phyloP scores from a whole-genome alignment of 2,888 invertebrate genomes.

The Leucophenga maculata region DNA sequence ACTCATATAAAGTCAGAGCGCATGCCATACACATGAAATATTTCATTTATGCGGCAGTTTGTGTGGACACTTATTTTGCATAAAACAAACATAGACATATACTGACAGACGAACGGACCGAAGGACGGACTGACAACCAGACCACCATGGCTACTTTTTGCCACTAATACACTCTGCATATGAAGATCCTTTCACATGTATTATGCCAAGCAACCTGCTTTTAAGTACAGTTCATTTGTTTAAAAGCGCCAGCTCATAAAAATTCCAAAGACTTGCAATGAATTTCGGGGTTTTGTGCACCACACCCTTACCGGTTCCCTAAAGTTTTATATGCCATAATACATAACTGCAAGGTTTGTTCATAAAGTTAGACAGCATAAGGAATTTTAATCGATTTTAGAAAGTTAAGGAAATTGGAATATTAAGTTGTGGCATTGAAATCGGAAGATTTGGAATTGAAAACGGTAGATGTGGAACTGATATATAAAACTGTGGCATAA shows the following conservation, averaged over 20 bases:
- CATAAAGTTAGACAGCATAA: too few species aligned
- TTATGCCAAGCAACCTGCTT: background rate
- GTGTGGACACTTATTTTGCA: conserved; percentile 9
- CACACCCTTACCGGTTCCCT: background rate
- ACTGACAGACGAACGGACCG: too few species aligned
- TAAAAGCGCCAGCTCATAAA: conserved; percentile 12
- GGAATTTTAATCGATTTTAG: too few species aligned
- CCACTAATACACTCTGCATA: too few species aligned
- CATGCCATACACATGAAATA: conserved; percentile 2
- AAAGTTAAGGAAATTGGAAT: too few species aligned
- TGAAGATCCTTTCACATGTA: too few species aligned
- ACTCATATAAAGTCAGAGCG: background rate
- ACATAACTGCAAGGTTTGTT: background rate
- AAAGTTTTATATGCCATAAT: background rate
- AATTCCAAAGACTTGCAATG: conserved; percentile 12
- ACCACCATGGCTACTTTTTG: too few species aligned
- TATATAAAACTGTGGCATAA: too few species aligned
- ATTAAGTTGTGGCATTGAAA: too few species aligned
- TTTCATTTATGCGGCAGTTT: conserved; percentile 11
- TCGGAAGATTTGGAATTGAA: too few species aligned
- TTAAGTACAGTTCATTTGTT: conserved; percentile 1
- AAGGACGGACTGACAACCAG: too few species aligned
- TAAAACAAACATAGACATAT: conserved; percentile 8
- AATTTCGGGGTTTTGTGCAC: background rate
- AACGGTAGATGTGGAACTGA: too few species aligned